These are phyloP conservation scores for Phytoseiulus persimilis DNA, from an alignment of 2,888 invertebrate genomes.

Conservation along the genomic window DNA sequence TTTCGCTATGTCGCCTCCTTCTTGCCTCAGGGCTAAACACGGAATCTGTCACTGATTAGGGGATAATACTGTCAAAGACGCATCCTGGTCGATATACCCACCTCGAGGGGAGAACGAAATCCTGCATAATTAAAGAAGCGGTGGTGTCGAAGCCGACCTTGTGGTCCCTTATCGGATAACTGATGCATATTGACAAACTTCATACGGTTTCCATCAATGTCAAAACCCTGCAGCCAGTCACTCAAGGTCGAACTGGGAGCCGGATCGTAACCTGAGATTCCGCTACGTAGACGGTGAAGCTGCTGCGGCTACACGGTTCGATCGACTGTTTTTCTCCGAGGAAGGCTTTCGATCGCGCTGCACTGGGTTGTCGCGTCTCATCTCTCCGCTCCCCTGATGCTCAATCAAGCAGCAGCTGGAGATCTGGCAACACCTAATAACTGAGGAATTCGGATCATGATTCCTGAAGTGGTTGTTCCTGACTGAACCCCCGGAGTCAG, in stretches of 20 bases:
- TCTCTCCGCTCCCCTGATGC: too few species aligned
- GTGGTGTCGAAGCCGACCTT: background rate
- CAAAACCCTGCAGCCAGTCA: background rate
- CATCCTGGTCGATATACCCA: background rate
- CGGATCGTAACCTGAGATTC: too few species aligned
- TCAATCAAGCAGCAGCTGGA: too few species aligned
- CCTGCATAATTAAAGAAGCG: background rate
- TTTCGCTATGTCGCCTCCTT: background rate
- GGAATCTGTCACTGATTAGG: background rate
- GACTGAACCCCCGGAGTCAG: too few species aligned
- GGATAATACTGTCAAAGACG: background rate
- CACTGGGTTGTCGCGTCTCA: too few species aligned
- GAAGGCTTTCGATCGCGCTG: too few species aligned
- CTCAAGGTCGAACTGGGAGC: background rate
- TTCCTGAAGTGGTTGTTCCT: too few species aligned
- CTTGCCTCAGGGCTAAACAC: background rate
- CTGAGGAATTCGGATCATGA: too few species aligned
- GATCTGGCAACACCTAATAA: too few species aligned
- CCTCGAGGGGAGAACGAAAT: background rate
- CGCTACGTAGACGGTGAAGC: too few species aligned
- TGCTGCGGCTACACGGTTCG: too few species aligned
- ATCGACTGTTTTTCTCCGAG: too few species aligned
- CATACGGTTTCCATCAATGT: background rate
- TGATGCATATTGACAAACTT: background rate
- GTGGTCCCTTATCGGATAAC: background rate